Evolutionary conservation across 2,888 invertebrate genomes (phyloP).

Genomic region (Glyphotaelius pellucidus): DNA sequence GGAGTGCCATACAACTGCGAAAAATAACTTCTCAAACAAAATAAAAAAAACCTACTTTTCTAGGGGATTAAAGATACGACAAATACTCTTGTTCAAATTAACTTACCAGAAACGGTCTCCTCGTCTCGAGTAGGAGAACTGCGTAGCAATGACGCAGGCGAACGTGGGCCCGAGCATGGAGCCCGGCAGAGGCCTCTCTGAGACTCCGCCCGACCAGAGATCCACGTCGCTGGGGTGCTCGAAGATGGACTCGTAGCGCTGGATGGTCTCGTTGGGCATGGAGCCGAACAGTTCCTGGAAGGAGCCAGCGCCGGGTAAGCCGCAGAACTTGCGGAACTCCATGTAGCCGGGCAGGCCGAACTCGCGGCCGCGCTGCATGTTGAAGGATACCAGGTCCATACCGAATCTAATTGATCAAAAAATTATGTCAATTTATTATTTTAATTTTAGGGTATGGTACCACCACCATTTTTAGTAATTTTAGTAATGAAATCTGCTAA

Average conservation of each 20-base stretch:
- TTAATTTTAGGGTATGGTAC: too few species aligned
- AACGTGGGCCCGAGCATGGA: slow-evolving; percentile 97
- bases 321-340: slow-evolving; percentile 95
- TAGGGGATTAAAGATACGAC: too few species aligned
- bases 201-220: slow-evolving; percentile 96
- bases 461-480: too few species aligned
- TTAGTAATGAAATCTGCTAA: too few species aligned
- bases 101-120: slow-evolving; percentile 94
- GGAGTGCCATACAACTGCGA: too few species aligned
- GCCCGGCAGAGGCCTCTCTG: slow-evolving; percentile 92
- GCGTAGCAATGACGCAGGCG: slow-evolving; percentile 94
- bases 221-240: slow-evolving; percentile 95
- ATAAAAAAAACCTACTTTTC: too few species aligned
- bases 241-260: slow-evolving; percentile 89
- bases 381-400: slow-evolving; percentile 94
- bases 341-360: slow-evolving; percentile 95
- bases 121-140: slow-evolving; percentile 91
- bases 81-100: neutral
- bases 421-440: neutral
- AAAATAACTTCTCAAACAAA: too few species aligned
- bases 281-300: slow-evolving; percentile 91
- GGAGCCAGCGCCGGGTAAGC: slow-evolving; percentile 85
- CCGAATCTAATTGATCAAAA: slow-evolving; percentile 79
- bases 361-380: slow-evolving; percentile 95
- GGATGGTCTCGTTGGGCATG: slow-evolving; percentile 92